Percentiles rank a stretch among this genome's conserved stretches.
Conservation (phyloP, 2,888 invertebrate genomes). For the Meloe dianella region DNA sequence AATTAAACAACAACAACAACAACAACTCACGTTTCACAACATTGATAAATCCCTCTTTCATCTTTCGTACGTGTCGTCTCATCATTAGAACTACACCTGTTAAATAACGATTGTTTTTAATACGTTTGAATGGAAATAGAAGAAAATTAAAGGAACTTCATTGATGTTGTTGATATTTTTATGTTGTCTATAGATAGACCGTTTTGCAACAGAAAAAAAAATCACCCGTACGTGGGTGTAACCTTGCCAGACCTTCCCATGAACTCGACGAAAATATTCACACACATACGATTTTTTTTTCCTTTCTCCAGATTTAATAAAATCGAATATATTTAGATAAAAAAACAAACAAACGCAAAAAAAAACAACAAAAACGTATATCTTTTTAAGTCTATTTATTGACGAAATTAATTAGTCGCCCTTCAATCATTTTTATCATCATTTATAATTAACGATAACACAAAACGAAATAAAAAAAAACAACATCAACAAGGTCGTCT, state of each 20-base stretch:
- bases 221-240: constrained; percentile 38
- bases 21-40: constrained; percentile 56
- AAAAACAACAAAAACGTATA: too few relatives aligned
- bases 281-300: background rate
- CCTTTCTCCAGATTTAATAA: too few relatives aligned
- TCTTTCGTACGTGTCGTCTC: constrained; percentile 61
- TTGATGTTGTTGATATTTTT: too few relatives aligned
- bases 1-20: background rate
- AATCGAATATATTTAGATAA: background rate
- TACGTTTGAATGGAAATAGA: background rate
- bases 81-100: constrained; percentile 64
- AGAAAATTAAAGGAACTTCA: too few relatives aligned
- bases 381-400: too few relatives aligned
- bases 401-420: background rate
- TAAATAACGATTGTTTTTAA: constrained; percentile 44
- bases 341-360: too few relatives aligned
- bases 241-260: constrained; percentile 21
- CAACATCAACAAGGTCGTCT: background rate
- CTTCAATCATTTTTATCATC: background rate
- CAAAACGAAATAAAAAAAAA: background rate
- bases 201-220: constrained; percentile 9
- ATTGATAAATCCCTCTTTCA: constrained; percentile 53
- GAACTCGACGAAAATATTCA: constrained; percentile 36
- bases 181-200: too few relatives aligned
- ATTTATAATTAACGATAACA: background rate